Base-by-base conservation (phyloP, 92 coral and sea anemone species). In the Paragorgia papillata region DNA sequence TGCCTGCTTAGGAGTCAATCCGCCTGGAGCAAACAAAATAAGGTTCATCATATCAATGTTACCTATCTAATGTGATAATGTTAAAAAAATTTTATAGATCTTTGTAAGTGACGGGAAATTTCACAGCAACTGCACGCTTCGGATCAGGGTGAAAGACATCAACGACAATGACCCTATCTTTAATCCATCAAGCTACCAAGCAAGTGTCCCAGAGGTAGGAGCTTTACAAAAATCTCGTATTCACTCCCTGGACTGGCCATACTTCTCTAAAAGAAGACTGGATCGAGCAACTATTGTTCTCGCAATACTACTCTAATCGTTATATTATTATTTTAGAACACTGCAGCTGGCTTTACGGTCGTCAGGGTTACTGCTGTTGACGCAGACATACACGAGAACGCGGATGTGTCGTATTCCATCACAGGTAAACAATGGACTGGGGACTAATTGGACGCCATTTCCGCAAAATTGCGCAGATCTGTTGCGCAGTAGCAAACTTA, bases 81-180 rank as follows among this genome's bases (percentile, higher is more conserved):
- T n/a, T n/a, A n/a, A n/a, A n/a, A n/a, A n/a, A n/a, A n/a, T n/a
- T n/a, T n/a, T n/a, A n/a, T n/a, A 93, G 97, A 57, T 93, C 31
- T 61, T 87, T 44, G 97, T 88, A 31, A 74, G 88, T 75, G 97
- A 93, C 51, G 91, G 91, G 0, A 56, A 69, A 32, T 82, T 86
- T 48, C 57, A 65, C 46, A 84, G 90, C 57, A 83, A 84, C 56
- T 86, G 92, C 4, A 22, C 76, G 33, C 82, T 86, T 17, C 89
- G 85, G 14, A 84, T 93, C 13, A 76, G 76, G 69, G 82, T 93
- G 18, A 58, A 77, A 26, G 97, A 93, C 63, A 89, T 93, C 77
- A 93, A 93, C 65, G 97, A 93, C 74, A 83, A 90, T 14, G 57
- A 76, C 78, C 97, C 97, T 0, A 89, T 84, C 58, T 93, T 93